Conservation (phyloP, 2,113 vertebrate species). For the Podilymbus podiceps region DNA sequence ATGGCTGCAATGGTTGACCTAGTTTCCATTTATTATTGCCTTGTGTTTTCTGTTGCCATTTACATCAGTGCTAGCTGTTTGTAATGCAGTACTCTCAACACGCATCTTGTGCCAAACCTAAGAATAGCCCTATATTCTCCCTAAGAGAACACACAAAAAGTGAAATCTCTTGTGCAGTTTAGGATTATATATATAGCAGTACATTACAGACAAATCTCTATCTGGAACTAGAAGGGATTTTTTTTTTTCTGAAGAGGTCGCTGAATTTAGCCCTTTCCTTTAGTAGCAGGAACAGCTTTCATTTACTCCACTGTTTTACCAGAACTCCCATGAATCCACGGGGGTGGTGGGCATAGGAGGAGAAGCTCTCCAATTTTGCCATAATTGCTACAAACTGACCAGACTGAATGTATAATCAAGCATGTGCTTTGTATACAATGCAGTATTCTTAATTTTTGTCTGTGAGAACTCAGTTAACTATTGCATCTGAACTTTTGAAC, state of each 20-base stretch:
- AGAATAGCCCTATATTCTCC: neutral
- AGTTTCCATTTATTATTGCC: neutral
- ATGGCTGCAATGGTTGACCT: neutral
- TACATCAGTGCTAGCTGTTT: neutral
- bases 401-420: neutral
- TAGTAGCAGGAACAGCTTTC: neutral
- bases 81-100: neutral
- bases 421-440: neutral
- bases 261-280: neutral
- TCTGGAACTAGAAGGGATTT: neutral
- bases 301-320: neutral
- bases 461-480: neutral
- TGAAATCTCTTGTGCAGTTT: neutral
- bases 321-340: neutral
- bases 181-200: neutral
- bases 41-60: neutral
- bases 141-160: neutral
- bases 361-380: neutral
- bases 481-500: neutral
- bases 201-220: neutral
- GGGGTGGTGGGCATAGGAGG: neutral
- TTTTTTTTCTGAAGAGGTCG: neutral
- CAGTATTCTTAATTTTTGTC: neutral
- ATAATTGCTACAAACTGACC: neutral
- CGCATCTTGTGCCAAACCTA: neutral